Evolutionary conservation across 1,140 invertebrate genomes (phyloP).

Genomic region (Dinoponera quadriceps): DNA sequence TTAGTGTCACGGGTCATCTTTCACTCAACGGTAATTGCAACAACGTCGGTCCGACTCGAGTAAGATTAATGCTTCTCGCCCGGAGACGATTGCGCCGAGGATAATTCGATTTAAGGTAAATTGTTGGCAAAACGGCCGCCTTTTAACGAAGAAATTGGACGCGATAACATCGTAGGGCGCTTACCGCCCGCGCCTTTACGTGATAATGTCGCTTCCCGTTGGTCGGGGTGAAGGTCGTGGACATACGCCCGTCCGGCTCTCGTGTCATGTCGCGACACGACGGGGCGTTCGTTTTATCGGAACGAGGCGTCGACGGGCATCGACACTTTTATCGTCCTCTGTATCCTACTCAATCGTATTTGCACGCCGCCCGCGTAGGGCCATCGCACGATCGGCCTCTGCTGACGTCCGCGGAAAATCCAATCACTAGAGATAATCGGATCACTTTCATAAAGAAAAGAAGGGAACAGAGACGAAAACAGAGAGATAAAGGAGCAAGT

Average conservation of each 20-base stretch:
- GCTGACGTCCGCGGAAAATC: conserved; percentile 15
- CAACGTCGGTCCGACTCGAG: not conserved
- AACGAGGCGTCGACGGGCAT: conserved; percentile 74
- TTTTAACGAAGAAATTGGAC: not conserved
- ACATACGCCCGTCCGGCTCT: conserved; percentile 9
- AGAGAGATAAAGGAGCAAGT: too few species aligned
- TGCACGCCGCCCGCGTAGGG: not conserved
- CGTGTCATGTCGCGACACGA: conserved; percentile 70
- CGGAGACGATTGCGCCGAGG: too few species aligned
- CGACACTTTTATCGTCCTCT: conserved; percentile 72
- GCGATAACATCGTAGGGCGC: not conserved
- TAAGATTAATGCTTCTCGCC: too few species aligned
- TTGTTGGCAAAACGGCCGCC: too few species aligned
- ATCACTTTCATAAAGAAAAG: not conserved
- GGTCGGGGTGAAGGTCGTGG: conserved; percentile 38
- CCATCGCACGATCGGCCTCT: not conserved
- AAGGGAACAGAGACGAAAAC: too few species aligned
- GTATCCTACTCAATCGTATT: conserved; percentile 52
- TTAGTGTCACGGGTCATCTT: not conserved
- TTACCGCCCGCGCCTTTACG: not conserved
- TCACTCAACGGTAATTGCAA: not conserved
- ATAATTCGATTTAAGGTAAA: too few species aligned
- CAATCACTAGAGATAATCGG: conserved; percentile 30
- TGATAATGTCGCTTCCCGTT: not conserved
- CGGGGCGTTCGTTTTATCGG: conserved; percentile 74